Evolutionary conservation across 2,888 invertebrate genomes (phyloP).

Genomic region (Cheilosia impressa): DNA sequence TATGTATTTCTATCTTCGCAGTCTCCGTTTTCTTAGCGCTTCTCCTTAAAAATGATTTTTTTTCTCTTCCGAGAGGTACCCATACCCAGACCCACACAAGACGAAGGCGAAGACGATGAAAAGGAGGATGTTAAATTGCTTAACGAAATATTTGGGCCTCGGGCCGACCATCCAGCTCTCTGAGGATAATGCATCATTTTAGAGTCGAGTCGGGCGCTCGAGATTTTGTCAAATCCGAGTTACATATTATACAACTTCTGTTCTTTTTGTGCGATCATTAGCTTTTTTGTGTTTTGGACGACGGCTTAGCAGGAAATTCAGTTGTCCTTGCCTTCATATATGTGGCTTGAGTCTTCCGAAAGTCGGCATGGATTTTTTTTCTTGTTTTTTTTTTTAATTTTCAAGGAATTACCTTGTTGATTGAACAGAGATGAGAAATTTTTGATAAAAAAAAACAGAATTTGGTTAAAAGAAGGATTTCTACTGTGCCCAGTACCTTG

Average conservation of each 20-base stretch:
- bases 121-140: constrained; percentile 8
- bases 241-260: background rate
- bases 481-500: background rate
- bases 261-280: background rate
- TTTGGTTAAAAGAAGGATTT: constrained; percentile 18
- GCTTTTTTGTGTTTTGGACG: background rate
- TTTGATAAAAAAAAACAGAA: constrained; percentile 15
- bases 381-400: background rate
- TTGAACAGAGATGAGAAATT: constrained; percentile 51
- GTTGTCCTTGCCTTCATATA: background rate
- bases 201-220: constrained; percentile 4
- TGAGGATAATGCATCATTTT: constrained; percentile 9
- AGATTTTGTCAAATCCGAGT: no score
- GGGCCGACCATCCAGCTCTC: background rate
- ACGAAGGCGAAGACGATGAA: constrained; percentile 15
- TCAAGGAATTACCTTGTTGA: constrained; percentile 31
- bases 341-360: constrained; percentile 2
- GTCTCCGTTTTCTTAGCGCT: background rate
- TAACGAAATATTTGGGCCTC: constrained; percentile 5
- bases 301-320: constrained; percentile 31
- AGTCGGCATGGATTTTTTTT: background rate
- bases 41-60: background rate
- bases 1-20: no score
- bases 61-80: background rate
- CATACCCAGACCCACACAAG: constrained; percentile 4